Conservation (phyloP, 35 echinoderm and acorn worm genomes). For the Heliocidaris tuberculata region DNA sequence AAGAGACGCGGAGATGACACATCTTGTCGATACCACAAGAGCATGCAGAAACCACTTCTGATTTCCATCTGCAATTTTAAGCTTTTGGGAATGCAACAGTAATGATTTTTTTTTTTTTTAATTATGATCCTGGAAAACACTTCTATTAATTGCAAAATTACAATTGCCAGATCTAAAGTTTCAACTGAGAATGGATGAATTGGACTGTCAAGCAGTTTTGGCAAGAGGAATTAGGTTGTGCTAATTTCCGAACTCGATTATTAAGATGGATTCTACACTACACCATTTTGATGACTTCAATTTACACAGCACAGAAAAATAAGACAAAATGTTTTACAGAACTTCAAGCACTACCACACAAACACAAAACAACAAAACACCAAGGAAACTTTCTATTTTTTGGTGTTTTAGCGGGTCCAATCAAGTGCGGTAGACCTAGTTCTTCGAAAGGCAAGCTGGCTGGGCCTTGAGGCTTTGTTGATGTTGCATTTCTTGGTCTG, state of each 20-base stretch:
- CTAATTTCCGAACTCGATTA: too few species aligned
- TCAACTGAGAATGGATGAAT: too few species aligned
- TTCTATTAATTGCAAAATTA: too few species aligned
- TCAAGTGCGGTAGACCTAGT: slow-evolving; percentile 32
- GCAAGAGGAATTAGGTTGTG: too few species aligned
- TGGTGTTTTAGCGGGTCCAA: not conserved
- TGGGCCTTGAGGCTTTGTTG: not conserved
- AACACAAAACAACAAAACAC: not conserved
- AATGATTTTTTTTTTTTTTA: not conserved
- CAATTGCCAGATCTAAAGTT: too few species aligned
- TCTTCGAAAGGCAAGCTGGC: slow-evolving; percentile 1
- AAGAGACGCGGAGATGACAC: not conserved
- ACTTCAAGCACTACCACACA: not conserved
- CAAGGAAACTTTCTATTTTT: not conserved
- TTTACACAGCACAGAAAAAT: not conserved
- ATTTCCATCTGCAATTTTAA: not conserved
- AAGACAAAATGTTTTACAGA: not conserved
- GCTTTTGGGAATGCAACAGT: not conserved
- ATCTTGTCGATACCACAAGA: not conserved
- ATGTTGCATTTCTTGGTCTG: slow-evolving; percentile 29
- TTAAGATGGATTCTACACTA: too few species aligned
- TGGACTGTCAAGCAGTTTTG: too few species aligned
- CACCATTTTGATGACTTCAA: not conserved
- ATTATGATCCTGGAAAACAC: too few species aligned
- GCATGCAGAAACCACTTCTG: not conserved